These are phyloP conservation scores for Geodia barretti DNA, from an alignment of 37 sponge, comb jelly and placozoan genomes.

Conservation along the genomic window DNA sequence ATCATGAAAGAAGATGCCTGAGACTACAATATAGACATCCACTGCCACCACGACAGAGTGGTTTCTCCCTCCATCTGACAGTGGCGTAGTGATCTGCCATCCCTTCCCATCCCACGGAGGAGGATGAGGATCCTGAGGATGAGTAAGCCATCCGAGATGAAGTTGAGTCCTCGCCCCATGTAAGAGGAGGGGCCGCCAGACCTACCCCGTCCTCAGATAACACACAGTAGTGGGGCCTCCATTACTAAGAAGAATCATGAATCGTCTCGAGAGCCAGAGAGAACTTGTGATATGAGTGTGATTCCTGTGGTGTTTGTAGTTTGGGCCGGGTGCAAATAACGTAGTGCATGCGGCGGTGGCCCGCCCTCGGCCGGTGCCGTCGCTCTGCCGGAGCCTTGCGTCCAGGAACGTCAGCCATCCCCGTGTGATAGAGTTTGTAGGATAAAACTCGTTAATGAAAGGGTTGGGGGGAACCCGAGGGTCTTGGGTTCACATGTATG, in stretches of 20 bases:
- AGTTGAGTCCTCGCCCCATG: conserved; percentile 36
- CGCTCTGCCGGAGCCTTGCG: conserved; percentile 26
- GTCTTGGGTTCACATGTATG: conserved; percentile 51
- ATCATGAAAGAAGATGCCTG: conserved; percentile 34
- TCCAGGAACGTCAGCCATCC: conserved; percentile 23
- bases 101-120: too few relatives aligned
- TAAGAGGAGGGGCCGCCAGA: background rate
- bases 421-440: conserved; percentile 36
- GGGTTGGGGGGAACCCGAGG: conserved; percentile 14
- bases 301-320: conserved; percentile 20
- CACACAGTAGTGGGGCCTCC: conserved; percentile 51
- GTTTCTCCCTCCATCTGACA: conserved; percentile 36
- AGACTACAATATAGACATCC: conserved; percentile 45
- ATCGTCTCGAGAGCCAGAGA: conserved; percentile 31
- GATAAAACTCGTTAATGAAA: conserved; percentile 68
- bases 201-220: conserved; percentile 65
- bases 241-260: conserved; percentile 8
- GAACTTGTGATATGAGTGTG: conserved; percentile 29
- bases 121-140: conserved; percentile 65
- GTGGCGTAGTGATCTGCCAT: conserved; percentile 60
- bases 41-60: conserved; percentile 30
- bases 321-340: background rate
- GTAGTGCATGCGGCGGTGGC: conserved; percentile 36
- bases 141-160: conserved; percentile 63
- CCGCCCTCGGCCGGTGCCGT: conserved; percentile 17